Evolutionary conservation across 2,113 vertebrate species (phyloP).

Genomic region (Dicaeum eximium): DNA sequence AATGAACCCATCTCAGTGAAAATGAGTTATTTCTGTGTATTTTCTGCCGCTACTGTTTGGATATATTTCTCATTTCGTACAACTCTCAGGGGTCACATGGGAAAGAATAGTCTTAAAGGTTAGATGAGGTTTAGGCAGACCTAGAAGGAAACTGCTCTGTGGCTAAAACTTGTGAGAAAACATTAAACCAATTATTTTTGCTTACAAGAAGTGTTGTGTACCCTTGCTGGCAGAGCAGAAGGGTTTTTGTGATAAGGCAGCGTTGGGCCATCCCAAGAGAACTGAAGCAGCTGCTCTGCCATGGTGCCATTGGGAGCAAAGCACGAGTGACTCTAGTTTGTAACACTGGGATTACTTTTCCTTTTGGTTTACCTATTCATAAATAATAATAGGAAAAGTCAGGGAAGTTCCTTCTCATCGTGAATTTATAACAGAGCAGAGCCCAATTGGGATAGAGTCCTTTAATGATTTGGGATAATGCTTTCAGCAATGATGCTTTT

Average conservation of each 20-base stretch:
- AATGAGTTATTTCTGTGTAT: not conserved
- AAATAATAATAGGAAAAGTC: not conserved
- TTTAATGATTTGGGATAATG: not conserved
- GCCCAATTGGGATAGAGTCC: rapidly evolving
- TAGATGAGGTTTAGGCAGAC: not conserved
- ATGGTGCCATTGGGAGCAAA: not conserved
- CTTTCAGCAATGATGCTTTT: not conserved
- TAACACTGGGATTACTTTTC: not conserved
- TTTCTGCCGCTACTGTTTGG: not conserved
- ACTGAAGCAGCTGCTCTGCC: not conserved
- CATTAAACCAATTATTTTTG: not conserved
- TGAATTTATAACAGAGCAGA: not conserved
- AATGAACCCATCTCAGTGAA: not conserved
- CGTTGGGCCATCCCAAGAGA: rapidly evolving
- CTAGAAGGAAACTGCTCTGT: not conserved
- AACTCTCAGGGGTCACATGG: not conserved
- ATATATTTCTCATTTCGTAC: not conserved
- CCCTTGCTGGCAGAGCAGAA: not conserved
- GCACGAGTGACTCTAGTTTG: not conserved
- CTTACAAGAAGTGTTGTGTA: not conserved
- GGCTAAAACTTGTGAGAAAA: not conserved
- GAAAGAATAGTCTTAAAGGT: not conserved
- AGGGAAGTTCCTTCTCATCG: not conserved
- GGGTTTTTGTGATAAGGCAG: not conserved
- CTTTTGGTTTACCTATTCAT: not conserved